Conservation (phyloP, 2,113 vertebrate genomes). For the Pseudolaguvia tuberculata region DNA sequence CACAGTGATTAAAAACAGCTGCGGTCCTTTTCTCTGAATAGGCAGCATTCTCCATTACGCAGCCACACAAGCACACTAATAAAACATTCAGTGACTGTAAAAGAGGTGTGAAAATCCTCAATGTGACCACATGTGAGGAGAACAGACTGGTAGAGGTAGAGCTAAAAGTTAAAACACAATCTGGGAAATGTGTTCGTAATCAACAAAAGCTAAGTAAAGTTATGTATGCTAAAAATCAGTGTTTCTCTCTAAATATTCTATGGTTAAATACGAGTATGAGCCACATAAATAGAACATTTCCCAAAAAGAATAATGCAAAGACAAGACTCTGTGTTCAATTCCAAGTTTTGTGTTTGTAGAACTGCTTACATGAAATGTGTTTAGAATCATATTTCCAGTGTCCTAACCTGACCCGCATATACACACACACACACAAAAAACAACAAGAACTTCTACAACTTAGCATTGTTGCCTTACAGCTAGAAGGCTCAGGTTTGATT, state of each 20-base stretch:
- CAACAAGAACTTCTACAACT: too few relatives aligned
- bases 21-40: conserved; percentile 26
- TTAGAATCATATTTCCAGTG: too few relatives aligned
- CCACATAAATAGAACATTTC: neutral
- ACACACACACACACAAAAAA: too few relatives aligned
- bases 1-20: conserved; percentile 38
- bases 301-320: neutral
- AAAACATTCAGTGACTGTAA: conserved; percentile 5
- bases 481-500: too few relatives aligned
- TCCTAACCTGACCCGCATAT: too few relatives aligned
- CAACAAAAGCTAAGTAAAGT: neutral
- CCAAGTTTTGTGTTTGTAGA: too few relatives aligned
- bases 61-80: neutral
- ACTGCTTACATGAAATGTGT: too few relatives aligned
- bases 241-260: neutral
- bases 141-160: too few relatives aligned
- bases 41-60: neutral
- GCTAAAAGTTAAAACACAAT: neutral
- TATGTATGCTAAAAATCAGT: neutral
- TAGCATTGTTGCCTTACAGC: too few relatives aligned
- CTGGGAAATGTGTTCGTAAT: neutral
- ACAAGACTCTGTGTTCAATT: neutral
- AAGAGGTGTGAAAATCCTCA: conserved; percentile 23
- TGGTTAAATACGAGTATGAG: neutral
- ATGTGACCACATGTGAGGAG: neutral